These are phyloP conservation scores for Hyalella azteca DNA, from an alignment of 2,888 invertebrate species.

Conservation along the genomic window DNA sequence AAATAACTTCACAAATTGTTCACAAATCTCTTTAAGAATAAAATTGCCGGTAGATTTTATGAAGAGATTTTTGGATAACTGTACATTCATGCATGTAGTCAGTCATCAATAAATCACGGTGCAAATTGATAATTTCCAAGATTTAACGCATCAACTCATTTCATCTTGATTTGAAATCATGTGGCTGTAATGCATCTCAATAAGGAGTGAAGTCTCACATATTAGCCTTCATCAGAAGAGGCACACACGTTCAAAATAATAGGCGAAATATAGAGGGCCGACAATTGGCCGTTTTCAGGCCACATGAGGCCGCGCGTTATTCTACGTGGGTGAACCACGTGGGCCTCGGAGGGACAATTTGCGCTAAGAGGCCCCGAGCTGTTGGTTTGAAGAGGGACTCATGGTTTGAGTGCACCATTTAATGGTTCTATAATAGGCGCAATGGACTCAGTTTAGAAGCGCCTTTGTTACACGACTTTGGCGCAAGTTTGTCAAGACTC, in stretches of 20 bases:
- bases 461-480: constrained; percentile 15
- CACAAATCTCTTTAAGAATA: no score
- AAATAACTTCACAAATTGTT: no score
- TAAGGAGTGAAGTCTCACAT: constrained; percentile 16
- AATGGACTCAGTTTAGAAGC: constrained; percentile 13
- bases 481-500: neutral
- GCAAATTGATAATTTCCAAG: no score
- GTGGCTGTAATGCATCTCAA: constrained; percentile 20
- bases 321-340: no score
- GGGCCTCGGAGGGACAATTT: neutral
- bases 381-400: constrained; percentile 6
- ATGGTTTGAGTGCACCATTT: constrained; percentile 22
- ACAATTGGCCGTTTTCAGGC: no score
- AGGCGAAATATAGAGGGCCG: no score
- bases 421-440: constrained; percentile 26
- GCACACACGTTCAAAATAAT: no score
- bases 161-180: constrained; percentile 32
- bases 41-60: no score
- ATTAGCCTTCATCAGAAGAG: neutral
- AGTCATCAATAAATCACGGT: no score
- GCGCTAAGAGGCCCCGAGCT: neutral
- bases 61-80: no score
- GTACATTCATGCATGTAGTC: no score
- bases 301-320: no score
- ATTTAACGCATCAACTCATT: neutral